phyloP scores from a whole-genome alignment of 2,113 vertebrate species.

The Daboia siamensis region DNA sequence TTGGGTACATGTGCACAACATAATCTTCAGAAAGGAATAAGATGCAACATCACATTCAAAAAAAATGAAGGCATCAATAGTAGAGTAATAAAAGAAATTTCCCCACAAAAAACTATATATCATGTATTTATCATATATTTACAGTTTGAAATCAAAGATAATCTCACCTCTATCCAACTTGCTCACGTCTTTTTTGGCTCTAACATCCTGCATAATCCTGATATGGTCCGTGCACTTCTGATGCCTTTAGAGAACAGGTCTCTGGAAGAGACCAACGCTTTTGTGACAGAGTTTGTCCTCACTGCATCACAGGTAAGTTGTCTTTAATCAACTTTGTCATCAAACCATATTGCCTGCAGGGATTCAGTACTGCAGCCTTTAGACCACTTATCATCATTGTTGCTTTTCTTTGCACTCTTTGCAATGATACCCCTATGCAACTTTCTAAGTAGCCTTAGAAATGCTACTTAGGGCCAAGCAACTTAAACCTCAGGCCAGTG shows the following conservation, averaged over 20 bases:
- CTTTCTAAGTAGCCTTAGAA: background rate
- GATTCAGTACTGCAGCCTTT: background rate
- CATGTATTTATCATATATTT: background rate
- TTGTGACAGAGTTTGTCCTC: constrained; percentile 20
- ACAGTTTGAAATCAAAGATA: constrained; percentile 18
- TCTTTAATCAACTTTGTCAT: background rate
- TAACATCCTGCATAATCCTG: constrained; percentile 8
- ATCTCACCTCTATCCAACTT: constrained; percentile 30
- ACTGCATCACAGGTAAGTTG: constrained; percentile 20
- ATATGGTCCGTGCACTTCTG: background rate
- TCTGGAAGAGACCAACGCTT: background rate
- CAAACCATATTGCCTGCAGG: background rate
- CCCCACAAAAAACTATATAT: background rate
- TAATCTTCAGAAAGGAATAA: background rate
- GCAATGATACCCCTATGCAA: background rate
- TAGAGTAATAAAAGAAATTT: background rate
- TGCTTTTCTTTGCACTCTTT: too few relatives aligned
- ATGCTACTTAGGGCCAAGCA: background rate
- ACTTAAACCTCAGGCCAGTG: background rate
- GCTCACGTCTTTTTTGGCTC: constrained; percentile 24
- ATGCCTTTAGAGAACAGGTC: background rate
- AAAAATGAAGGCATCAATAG: background rate
- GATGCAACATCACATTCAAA: background rate
- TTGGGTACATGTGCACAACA: background rate
- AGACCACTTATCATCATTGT: too few relatives aligned